Conservation (phyloP, 37 sponge, comb jelly and placozoan genomes). For the Geodia barretti region DNA sequence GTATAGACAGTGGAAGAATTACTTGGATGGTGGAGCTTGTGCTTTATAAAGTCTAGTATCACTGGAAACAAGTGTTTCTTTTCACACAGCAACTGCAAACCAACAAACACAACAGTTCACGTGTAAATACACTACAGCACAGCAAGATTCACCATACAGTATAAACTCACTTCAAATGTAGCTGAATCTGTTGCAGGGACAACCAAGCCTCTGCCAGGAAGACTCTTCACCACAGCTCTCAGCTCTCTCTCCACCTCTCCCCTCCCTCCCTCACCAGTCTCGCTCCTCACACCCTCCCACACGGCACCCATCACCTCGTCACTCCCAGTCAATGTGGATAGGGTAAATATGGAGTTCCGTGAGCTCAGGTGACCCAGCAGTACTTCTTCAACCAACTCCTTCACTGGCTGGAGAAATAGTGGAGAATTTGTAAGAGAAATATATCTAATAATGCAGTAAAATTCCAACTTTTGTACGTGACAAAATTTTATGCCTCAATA, state of each 20-base stretch:
- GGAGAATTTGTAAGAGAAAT: no score
- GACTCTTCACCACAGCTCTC: neutral
- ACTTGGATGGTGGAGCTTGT: constrained; percentile 8
- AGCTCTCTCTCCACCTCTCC: neutral
- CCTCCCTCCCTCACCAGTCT: neutral
- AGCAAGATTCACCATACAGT: no score
- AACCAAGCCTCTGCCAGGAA: neutral
- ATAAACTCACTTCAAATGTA: no score
- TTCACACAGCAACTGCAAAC: constrained; percentile 25
- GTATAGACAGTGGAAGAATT: neutral
- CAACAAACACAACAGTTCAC: no score
- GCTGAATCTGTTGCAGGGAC: no score
- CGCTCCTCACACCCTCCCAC: neutral
- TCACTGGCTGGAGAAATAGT: neutral
- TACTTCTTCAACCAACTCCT: neutral
- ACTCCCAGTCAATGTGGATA: neutral
- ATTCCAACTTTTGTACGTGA: no score
- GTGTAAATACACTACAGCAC: no score
- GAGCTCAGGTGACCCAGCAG: neutral
- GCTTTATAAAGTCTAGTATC: constrained; percentile 24
- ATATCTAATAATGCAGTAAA: no score
- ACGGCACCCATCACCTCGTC: neutral
- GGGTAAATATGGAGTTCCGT: neutral
- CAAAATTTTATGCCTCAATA: no score
- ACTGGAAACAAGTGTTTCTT: constrained; percentile 49